Evolutionary conservation across 2,888 invertebrate species (phyloP).

Genomic region (Embidobia sp.): DNA sequence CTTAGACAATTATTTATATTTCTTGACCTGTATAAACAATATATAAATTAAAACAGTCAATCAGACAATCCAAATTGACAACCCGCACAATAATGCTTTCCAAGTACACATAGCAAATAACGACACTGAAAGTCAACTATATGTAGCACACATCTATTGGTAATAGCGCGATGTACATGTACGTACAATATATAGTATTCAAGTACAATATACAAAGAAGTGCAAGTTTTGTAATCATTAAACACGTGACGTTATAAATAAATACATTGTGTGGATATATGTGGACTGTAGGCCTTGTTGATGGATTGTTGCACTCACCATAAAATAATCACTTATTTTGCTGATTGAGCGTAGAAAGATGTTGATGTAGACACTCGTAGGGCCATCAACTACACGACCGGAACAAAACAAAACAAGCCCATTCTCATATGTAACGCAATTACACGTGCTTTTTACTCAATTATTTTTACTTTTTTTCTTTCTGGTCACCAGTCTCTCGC

Average conservation of each 20-base stretch:
- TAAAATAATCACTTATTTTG: slow-evolving; percentile 99
- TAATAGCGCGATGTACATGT: slow-evolving; percentile 71
- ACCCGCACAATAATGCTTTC: slow-evolving; percentile 70
- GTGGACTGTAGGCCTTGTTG: slow-evolving; percentile 61
- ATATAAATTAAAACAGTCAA: slow-evolving; percentile 63
- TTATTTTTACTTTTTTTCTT: not conserved
- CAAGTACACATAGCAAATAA: slow-evolving; percentile 75
- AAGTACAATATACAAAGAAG: slow-evolving; percentile 76
- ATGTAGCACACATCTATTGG: slow-evolving; percentile 76
- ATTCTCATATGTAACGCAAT: slow-evolving; percentile 68
- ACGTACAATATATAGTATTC: slow-evolving; percentile 68
- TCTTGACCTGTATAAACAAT: slow-evolving; percentile 17
- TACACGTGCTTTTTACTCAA: not conserved
- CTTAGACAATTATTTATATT: slow-evolving; percentile 15
- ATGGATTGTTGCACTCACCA: slow-evolving; percentile 89
- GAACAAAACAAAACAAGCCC: slow-evolving; percentile 82
- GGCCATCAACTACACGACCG: slow-evolving; percentile 86
- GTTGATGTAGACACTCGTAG: slow-evolving; percentile 95
- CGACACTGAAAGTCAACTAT: slow-evolving; percentile 77
- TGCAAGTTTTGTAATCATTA: slow-evolving; percentile 75
- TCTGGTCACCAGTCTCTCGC: not conserved
- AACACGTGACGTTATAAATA: slow-evolving; percentile 73
- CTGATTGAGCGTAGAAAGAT: slow-evolving; percentile 98
- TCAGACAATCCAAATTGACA: slow-evolving; percentile 70
- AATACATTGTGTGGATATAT: slow-evolving; percentile 62